phyloP scores from a whole-genome alignment of 2,888 invertebrate genomes.

The Ochlodes sylvanus region DNA sequence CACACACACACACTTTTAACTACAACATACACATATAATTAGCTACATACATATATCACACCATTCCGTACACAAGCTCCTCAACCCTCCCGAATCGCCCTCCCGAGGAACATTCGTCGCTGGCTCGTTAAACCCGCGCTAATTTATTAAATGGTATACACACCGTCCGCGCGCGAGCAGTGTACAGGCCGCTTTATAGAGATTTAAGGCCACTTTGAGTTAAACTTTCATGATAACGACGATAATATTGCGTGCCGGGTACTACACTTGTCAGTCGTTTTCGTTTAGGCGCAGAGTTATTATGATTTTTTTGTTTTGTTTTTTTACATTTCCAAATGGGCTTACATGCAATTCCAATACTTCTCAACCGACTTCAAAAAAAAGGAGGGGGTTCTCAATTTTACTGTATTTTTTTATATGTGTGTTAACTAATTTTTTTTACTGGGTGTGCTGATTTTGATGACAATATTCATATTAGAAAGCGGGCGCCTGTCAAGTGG shows the following conservation, averaged over 20 bases:
- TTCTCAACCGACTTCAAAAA: too few relatives aligned
- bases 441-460: too few relatives aligned
- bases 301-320: not conserved
- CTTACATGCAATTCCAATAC: too few relatives aligned
- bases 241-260: constrained; percentile 9
- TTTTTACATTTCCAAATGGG: not conserved
- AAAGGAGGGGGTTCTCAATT: too few relatives aligned
- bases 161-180: constrained; percentile 13
- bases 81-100: constrained; percentile 20
- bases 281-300: constrained; percentile 17
- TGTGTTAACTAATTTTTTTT: too few relatives aligned
- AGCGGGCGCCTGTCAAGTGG: too few relatives aligned
- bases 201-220: constrained; percentile 44
- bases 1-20: too few relatives aligned
- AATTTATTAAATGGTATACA: constrained; percentile 41
- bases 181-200: constrained; percentile 36
- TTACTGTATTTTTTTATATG: too few relatives aligned
- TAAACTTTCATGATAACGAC: constrained; percentile 32
- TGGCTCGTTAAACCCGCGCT: constrained; percentile 39
- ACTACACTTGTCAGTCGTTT: constrained; percentile 23
- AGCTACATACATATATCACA: not conserved
- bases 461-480: too few relatives aligned
- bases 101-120: constrained; percentile 40
- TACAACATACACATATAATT: not conserved
- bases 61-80: not conserved